Evolutionary conservation across 2,888 invertebrate genomes (phyloP).

Genomic region (Aphidoletes aphidimyza): DNA sequence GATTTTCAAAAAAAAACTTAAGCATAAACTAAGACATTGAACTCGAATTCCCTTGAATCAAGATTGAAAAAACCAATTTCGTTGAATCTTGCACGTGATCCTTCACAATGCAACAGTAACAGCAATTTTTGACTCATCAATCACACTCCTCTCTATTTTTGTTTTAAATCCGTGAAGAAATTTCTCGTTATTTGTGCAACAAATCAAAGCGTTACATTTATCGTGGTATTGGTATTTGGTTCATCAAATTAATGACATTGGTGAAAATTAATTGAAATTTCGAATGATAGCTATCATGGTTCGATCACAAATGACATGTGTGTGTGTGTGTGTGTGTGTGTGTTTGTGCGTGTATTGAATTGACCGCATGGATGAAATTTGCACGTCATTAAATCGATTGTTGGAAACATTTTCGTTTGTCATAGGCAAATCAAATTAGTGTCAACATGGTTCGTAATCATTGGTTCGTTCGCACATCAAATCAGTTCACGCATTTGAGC

Average conservation of each 20-base stretch:
- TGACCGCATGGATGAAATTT: neutral
- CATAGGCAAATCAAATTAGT: slow-evolving; percentile 14
- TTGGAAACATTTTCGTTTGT: neutral
- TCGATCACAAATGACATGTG: no score
- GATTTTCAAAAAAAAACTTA: no score
- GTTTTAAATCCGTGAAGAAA: no score
- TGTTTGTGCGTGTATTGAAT: neutral
- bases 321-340: neutral
- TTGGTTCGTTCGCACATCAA: neutral
- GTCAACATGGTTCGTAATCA: slow-evolving; percentile 1
- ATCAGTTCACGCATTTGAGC: neutral
- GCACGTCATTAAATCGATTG: neutral
- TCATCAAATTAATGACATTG: neutral
- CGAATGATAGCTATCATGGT: neutral
- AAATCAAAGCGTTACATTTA: neutral
- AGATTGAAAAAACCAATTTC: no score
- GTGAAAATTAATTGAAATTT: slow-evolving; percentile 3
- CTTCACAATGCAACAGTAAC: no score
- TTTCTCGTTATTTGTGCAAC: no score
- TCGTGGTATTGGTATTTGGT: neutral
- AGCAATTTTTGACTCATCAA: no score
- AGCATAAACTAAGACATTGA: no score
- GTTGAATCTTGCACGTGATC: no score
- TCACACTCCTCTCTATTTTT: no score
- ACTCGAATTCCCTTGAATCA: no score